Conservation (phyloP, 2,797 vertebrate species). For the Astyanax mexicanus region DNA sequence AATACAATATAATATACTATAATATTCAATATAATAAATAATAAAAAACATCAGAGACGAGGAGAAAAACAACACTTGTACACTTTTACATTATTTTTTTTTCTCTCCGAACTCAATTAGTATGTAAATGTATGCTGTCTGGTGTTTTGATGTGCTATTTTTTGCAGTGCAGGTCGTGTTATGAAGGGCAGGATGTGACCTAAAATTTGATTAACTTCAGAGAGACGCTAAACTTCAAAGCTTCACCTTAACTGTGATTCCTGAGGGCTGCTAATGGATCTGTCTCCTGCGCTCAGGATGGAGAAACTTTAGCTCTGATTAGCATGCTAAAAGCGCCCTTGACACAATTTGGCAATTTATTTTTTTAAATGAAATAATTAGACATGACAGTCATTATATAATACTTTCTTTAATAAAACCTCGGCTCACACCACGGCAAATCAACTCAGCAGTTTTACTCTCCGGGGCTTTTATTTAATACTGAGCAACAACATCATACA, state of each 20-base stretch:
- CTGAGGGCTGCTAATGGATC: constrained; percentile 30
- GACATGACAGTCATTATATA: not conserved
- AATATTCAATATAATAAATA: too few relatives aligned
- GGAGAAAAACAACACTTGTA: not conserved
- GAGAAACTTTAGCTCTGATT: constrained; percentile 55
- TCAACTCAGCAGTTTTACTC: not conserved
- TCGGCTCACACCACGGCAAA: not conserved
- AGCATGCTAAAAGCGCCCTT: constrained; percentile 57
- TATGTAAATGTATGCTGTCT: constrained; percentile 21
- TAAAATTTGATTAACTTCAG: constrained; percentile 26
- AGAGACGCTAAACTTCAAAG: constrained; percentile 6
- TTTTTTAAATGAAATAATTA: constrained; percentile 14
- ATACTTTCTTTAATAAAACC: constrained; percentile 3
- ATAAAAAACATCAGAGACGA: not conserved
- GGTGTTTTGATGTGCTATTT: constrained; percentile 22
- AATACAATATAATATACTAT: too few relatives aligned
- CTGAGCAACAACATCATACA: not conserved
- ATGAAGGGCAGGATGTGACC: constrained; percentile 9
- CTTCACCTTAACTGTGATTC: constrained; percentile 16
- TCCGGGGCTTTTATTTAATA: not conserved
- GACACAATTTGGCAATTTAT: constrained; percentile 16
- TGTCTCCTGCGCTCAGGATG: constrained; percentile 54
- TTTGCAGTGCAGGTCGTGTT: constrained; percentile 17
- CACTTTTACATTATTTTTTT: too few relatives aligned
- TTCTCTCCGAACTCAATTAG: not conserved